Evolutionary conservation across 1,140 invertebrate species (phyloP).

Genomic region (Carposina sasakii): DNA sequence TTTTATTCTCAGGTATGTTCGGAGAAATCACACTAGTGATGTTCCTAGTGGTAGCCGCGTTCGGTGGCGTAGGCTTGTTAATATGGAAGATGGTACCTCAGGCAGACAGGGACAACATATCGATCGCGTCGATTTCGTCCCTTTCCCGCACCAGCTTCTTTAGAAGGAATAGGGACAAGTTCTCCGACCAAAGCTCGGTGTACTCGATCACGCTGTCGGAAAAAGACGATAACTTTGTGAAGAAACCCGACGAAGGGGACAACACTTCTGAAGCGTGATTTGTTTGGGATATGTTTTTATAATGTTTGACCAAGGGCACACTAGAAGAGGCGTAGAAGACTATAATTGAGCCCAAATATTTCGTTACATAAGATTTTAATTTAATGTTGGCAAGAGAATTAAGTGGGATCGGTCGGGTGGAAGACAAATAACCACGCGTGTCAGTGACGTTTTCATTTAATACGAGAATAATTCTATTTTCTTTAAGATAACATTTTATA

Average conservation of each 20-base stretch:
- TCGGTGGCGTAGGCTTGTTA: constrained; percentile 61
- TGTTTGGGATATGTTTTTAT: no score
- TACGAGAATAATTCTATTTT: no score
- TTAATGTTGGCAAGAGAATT: no score
- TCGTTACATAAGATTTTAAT: no score
- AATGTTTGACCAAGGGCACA: no score
- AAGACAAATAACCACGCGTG: no score
- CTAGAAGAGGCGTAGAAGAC: no score
- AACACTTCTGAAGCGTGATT: constrained; percentile 67
- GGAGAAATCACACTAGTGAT: constrained; percentile 63
- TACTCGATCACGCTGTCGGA: constrained; percentile 69
- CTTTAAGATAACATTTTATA: no score
- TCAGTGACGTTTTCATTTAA: no score
- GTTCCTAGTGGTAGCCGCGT: constrained; percentile 64
- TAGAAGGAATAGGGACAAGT: constrained; percentile 53
- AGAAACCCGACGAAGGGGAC: constrained; percentile 51
- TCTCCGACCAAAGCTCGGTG: constrained; percentile 62
- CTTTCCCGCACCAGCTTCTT: constrained; percentile 54
- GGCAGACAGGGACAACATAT: constrained; percentile 48
- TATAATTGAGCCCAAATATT: no score
- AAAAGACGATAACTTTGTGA: constrained; percentile 51
- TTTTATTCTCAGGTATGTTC: constrained; percentile 46
- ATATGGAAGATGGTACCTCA: constrained; percentile 69
- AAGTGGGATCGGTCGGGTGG: no score
- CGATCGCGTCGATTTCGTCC: constrained; percentile 47